Conservation (phyloP, 92 coral and sea anemone species). For the Ricordea florida region DNA sequence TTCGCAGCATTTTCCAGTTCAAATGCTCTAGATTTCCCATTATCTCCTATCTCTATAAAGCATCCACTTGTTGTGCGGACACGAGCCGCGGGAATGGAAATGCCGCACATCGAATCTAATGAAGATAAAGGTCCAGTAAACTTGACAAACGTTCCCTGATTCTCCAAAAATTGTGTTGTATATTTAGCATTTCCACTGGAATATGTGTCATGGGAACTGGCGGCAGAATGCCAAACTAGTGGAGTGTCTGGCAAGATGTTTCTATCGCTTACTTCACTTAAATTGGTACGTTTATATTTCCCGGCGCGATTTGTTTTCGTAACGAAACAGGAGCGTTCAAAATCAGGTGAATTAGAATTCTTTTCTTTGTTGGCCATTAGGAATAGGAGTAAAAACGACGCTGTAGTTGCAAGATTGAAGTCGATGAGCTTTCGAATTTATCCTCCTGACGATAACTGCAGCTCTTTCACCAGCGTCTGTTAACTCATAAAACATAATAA, state of each 20-base stretch:
- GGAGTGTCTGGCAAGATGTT: not conserved
- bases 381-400: not conserved
- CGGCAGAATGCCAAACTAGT: too few relatives aligned
- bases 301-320: not conserved
- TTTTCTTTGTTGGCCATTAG: slow-evolving; percentile 3
- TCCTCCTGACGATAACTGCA: too few relatives aligned
- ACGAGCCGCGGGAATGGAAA: not conserved
- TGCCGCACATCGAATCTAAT: not conserved
- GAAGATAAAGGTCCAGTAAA: slow-evolving; percentile 8
- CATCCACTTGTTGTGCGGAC: slow-evolving; percentile 8
- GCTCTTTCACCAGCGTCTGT: too few relatives aligned
- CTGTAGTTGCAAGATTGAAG: not conserved
- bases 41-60: not conserved
- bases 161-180: not conserved
- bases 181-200: not conserved
- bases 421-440: not conserved
- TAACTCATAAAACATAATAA: too few relatives aligned
- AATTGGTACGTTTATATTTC: not conserved
- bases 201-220: too few relatives aligned
- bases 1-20: not conserved
- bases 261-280: not conserved
- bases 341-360: not conserved
- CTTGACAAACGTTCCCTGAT: not conserved
- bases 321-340: slow-evolving; percentile 1
- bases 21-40: slow-evolving; percentile 1